Base-by-base conservation (phyloP, 2,797 vertebrate species). In the Ctenopoma multispine region DNA sequence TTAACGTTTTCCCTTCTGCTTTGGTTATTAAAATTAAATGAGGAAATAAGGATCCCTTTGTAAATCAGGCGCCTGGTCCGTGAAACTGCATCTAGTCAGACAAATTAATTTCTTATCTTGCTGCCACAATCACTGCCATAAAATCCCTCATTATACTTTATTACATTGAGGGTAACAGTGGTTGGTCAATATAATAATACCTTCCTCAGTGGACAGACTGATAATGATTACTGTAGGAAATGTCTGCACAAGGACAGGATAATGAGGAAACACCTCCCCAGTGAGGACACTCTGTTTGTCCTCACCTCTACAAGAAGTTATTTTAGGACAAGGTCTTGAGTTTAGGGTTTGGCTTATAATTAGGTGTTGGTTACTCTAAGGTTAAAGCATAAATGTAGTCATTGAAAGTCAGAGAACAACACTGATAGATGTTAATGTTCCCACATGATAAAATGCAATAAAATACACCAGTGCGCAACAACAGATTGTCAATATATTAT, bases 341-440 rank as follows among this genome's bases (percentile, higher is more conserved):
- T 57, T 77, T 12, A 31, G 27, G 41, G 55, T 53, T 24, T 7
- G 44, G 55, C 23, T 62, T 57, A 51, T 60, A 55, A 46, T 62
- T 55, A 9, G 70, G 40, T 38, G 23, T 43, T 44, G 36, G 13
- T 24, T 60, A n/a, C n/a, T 23, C 10, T 21, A 27, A 36, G 14
- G 21, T 51, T n/a, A 40, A 3, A 24, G 23, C 21, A 46, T 29
- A 40, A 4, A 60, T 31, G 23, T 20, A 53, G 61, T 64, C 27
- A 49, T 1, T 67, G 18, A 72, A 46, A 63, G 63, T 75, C 47
- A 63, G 23, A 50, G 50, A 50, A 53, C 7, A 51, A 65, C 20
- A 21, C 57, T 20, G 41, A 69, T 70, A 84, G 85, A 86, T 81
- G 85, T 68, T 77, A 62, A 80, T 70, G 50, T 20, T 72, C 21